phyloP scores from a whole-genome alignment of 2,888 invertebrate genomes.

The Aporophyla lueneburgensis region DNA sequence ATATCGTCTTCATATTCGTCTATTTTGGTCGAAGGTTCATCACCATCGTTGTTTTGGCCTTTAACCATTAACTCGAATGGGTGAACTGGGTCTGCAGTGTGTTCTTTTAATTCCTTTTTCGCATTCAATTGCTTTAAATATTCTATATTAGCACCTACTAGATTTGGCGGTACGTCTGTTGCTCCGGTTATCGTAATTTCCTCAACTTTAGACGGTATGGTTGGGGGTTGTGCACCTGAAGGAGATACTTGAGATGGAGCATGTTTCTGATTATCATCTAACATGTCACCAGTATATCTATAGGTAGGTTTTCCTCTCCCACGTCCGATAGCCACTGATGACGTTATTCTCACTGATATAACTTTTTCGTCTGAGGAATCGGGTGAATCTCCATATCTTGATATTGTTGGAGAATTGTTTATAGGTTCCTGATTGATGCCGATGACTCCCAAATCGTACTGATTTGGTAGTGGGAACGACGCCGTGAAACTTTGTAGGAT shows the following conservation, averaged over 20 bases:
- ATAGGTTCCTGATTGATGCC: constrained; percentile 64
- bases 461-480: constrained; percentile 75
- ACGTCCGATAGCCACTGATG: constrained; percentile 91
- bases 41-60: constrained; percentile 80
- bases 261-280: constrained; percentile 36
- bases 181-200: constrained; percentile 70
- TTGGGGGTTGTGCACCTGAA: constrained; percentile 51
- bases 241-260: constrained; percentile 46
- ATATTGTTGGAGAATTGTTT: constrained; percentile 71
- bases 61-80: constrained; percentile 90
- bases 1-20: constrained; percentile 57
- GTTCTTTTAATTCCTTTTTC: constrained; percentile 82
- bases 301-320: constrained; percentile 76
- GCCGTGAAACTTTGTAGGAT: constrained; percentile 79
- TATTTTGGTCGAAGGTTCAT: constrained; percentile 34
- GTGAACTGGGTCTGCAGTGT: constrained; percentile 74
- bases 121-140: constrained; percentile 87
- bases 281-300: constrained; percentile 35
- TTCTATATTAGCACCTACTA: constrained; percentile 88
- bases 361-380: constrained; percentile 83
- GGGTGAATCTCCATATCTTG: constrained; percentile 71
- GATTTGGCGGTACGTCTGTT: constrained; percentile 82
- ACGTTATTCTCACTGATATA: constrained; percentile 91
- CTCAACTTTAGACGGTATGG: constrained; percentile 63
- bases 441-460: constrained; percentile 64